These are phyloP conservation scores for Drosophila pseudotakahashii DNA, from an alignment of 2,888 invertebrate genomes.

Conservation along the genomic window DNA sequence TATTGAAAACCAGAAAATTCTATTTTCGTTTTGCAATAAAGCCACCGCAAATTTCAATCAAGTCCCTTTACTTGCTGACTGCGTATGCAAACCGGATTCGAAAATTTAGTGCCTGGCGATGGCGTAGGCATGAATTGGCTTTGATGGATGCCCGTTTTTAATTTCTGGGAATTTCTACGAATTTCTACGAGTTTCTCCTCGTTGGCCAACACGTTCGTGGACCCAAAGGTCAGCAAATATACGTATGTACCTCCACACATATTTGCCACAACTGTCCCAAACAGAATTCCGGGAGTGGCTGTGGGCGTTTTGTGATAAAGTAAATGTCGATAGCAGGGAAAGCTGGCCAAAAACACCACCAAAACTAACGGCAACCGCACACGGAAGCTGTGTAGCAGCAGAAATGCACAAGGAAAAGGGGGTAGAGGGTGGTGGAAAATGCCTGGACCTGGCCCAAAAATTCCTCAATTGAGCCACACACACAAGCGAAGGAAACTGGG, in stretches of 20 bases:
- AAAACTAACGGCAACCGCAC: constrained; percentile 23
- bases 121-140: constrained; percentile 14
- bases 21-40: not conserved
- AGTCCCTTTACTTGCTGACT: not conserved
- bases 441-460: constrained; percentile 14
- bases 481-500: not conserved
- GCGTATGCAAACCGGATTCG: not conserved
- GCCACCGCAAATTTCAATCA: constrained; percentile 12
- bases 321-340: constrained; percentile 34
- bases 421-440: not conserved
- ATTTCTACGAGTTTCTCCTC: not conserved
- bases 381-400: not conserved
- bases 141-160: constrained; percentile 15
- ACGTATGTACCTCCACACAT: constrained; percentile 3
- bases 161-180: constrained; percentile 6
- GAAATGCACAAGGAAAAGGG: too few species aligned
- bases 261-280: constrained; percentile 34
- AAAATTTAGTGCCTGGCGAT: not conserved
- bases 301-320: constrained; percentile 28
- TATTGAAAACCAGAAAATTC: not conserved
- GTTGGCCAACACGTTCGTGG: not conserved
- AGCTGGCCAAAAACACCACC: not conserved
- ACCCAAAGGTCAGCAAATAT: constrained; percentile 18
- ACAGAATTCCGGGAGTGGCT: constrained; percentile 19
- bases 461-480: constrained; percentile 14